phyloP scores from a whole-genome alignment of 2,797 vertebrate genomes.

The Pitangus sulphuratus region DNA sequence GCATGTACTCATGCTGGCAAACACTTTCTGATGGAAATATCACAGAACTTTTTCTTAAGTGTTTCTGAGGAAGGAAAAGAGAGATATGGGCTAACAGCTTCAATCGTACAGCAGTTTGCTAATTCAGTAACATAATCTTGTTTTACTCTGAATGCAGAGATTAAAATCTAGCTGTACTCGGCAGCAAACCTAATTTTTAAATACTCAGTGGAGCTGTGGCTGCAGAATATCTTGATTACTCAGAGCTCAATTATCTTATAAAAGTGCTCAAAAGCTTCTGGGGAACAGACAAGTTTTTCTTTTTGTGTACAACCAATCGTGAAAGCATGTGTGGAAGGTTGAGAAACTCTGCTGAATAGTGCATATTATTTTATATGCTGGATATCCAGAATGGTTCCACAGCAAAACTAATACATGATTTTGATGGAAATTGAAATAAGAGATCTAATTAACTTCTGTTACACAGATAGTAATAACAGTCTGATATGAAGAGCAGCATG shows the following conservation, averaged over 20 bases:
- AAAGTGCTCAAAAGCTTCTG: not conserved
- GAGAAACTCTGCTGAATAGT: not conserved
- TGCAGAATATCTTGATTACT: not conserved
- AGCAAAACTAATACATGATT: not conserved
- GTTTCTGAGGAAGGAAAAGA: not conserved
- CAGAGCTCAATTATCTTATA: not conserved
- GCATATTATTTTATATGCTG: not conserved
- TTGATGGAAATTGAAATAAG: not conserved
- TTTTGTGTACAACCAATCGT: not conserved
- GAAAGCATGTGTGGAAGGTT: not conserved
- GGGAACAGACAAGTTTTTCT: not conserved
- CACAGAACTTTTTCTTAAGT: not conserved
- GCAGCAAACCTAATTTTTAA: not conserved
- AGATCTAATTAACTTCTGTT: not conserved
- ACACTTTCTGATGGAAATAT: not conserved
- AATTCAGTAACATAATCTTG: not conserved
- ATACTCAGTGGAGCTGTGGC: not conserved
- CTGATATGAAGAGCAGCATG: not conserved
- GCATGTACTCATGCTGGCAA: not conserved
- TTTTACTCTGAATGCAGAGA: not conserved
- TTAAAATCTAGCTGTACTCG: not conserved
- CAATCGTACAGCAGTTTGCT: fast-evolving
- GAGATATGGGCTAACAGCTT: not conserved
- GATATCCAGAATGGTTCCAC: not conserved
- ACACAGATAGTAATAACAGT: not conserved